These are phyloP conservation scores for Cephus rjabovi DNA, from an alignment of 2,888 invertebrate genomes.

Conservation along the genomic window DNA sequence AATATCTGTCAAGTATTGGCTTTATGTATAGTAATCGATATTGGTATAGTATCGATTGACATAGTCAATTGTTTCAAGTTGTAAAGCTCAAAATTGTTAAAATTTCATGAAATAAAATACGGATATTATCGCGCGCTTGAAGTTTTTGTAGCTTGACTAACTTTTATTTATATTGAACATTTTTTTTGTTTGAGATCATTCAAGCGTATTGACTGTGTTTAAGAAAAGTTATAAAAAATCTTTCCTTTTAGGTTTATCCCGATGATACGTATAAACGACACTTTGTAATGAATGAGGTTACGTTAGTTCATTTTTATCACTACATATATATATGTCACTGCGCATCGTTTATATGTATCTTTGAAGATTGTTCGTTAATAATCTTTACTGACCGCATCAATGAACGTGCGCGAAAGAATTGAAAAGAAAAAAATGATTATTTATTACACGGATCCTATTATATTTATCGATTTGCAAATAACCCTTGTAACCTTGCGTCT, in stretches of 20 bases:
- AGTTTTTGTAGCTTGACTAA: not conserved
- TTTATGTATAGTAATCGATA: not conserved
- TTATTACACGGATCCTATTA: conserved; percentile 2
- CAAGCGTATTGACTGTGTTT: no score
- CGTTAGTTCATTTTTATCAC: no score
- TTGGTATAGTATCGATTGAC: not conserved
- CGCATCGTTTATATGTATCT: no score
- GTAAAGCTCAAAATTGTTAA: not conserved
- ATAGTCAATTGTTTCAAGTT: not conserved
- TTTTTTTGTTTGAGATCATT: not conserved
- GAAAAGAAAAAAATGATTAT: not conserved
- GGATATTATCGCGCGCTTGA: not conserved
- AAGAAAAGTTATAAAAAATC: not conserved
- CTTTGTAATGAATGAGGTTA: no score
- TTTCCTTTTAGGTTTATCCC: not conserved
- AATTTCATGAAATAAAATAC: not conserved
- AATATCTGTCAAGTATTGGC: not conserved
- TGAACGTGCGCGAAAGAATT: not conserved
- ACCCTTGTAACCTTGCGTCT: not conserved
- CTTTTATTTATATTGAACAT: not conserved
- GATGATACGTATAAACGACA: not conserved
- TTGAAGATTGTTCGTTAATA: no score
- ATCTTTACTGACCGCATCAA: not conserved
- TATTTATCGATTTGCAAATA: not conserved
- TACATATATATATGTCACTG: no score